Percentiles rank a stretch among this genome's conserved stretches.
These are phyloP conservation scores for Microtus ochrogaster DNA, from an alignment of 2,113 vertebrate species.

Conservation along the genomic window DNA sequence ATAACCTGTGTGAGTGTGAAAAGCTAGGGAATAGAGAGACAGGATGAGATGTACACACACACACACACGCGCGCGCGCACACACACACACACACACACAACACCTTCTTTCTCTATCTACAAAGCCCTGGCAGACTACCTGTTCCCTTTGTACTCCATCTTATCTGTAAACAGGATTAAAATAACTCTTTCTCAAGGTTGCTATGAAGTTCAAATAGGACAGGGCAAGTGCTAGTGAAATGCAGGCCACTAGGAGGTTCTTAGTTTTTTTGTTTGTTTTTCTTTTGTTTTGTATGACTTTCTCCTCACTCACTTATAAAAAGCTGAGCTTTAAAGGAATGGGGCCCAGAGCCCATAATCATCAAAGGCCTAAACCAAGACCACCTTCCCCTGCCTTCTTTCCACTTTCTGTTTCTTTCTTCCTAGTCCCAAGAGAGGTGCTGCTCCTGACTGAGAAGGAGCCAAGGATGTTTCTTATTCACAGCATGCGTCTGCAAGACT, in stretches of 20 bases:
- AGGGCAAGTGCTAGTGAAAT: fast-evolving
- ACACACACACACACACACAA: no score
- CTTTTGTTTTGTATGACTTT: no score
- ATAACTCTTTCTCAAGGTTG: neutral
- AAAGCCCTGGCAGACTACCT: fast-evolving
- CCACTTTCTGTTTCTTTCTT: no score
- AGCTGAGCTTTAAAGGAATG: neutral
- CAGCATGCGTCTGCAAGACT: neutral
- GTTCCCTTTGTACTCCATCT: neutral
- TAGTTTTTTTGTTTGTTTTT: neutral
- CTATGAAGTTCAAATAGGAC: neutral
- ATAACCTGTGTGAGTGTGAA: fast-evolving
- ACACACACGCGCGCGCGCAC: no score
- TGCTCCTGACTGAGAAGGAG: neutral
- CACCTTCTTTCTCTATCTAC: fast-evolving
- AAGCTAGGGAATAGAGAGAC: fast-evolving
- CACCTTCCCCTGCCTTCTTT: fast-evolving
- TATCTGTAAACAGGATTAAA: neutral
- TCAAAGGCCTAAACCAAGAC: neutral
- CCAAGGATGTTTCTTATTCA: neutral
- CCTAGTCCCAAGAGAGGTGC: neutral
- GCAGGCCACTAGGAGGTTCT: neutral
- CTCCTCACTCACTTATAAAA: fast-evolving
- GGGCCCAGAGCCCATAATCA: fast-evolving
- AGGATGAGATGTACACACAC: no score